These are phyloP conservation scores for Cephus pygmeus DNA, from an alignment of 2,888 invertebrate genomes.

Conservation along the genomic window DNA sequence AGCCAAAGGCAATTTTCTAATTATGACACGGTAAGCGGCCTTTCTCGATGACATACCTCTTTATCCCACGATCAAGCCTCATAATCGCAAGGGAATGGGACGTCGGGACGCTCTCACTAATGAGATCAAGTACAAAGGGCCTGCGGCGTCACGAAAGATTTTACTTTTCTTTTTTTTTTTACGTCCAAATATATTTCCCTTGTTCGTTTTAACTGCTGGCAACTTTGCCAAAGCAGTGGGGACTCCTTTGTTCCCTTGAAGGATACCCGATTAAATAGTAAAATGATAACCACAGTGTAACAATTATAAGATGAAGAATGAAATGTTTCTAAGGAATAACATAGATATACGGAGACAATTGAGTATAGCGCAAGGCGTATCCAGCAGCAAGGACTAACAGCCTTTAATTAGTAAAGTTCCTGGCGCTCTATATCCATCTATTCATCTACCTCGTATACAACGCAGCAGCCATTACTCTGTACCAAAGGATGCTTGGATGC, in stretches of 20 bases:
- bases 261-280: too few species aligned
- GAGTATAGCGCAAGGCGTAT: conserved; percentile 44
- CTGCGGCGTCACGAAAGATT: too few species aligned
- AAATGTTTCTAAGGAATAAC: too few species aligned
- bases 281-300: too few species aligned
- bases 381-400: conserved; percentile 59
- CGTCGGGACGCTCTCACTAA: too few species aligned
- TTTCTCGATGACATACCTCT: conserved; percentile 29
- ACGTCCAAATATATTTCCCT: too few species aligned
- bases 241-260: too few species aligned
- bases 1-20: conserved; percentile 44
- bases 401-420: conserved; percentile 64
- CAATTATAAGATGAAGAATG: too few species aligned
- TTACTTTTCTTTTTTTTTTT: too few species aligned
- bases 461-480: conserved; percentile 44
- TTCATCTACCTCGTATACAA: conserved; percentile 25
- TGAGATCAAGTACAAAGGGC: too few species aligned
- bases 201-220: too few species aligned
- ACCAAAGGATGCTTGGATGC: conserved; percentile 11
- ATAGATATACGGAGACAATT: not conserved
- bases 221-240: too few species aligned
- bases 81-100: not conserved
- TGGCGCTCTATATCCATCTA: conserved; percentile 44
- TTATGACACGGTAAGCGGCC: conserved; percentile 41
- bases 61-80: conserved; percentile 1